Conservation (phyloP, 2,888 invertebrate genomes). For the Dryocosmus kuriphilus region DNA sequence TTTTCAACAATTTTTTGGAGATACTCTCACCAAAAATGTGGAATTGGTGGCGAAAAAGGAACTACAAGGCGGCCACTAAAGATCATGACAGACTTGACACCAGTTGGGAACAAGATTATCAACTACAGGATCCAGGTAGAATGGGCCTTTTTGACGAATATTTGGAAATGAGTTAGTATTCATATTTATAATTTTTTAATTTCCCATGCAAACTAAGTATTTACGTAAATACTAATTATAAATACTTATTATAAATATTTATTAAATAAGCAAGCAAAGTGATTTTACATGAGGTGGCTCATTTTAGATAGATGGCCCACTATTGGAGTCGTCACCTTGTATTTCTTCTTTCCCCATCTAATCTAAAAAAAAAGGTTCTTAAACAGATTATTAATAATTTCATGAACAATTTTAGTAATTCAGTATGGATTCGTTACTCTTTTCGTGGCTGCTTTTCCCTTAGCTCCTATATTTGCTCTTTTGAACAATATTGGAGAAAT, state of each 20-base stretch:
- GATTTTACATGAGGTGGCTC: no score
- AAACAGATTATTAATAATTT: background rate
- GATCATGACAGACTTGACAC: slow-evolving; percentile 86
- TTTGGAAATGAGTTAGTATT: slow-evolving; percentile 95
- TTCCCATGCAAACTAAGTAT: no score
- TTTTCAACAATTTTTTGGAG: slow-evolving; percentile 95
- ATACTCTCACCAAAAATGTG: slow-evolving; percentile 92
- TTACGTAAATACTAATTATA: slow-evolving; percentile 18
- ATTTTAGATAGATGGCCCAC: no score
- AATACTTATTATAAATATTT: slow-evolving; percentile 5
- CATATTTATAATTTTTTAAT: no score
- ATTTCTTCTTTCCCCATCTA: no score
- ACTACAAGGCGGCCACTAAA: slow-evolving; percentile 87
- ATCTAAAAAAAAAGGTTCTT: no score
- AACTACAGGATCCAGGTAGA: slow-evolving; percentile 92
- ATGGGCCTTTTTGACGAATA: slow-evolving; percentile 97
- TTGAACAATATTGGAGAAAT: slow-evolving; percentile 98
- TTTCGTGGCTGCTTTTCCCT: slow-evolving; percentile 97
- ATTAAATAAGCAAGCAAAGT: no score
- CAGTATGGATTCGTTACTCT: slow-evolving; percentile 98
- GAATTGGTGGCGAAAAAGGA: slow-evolving; percentile 93
- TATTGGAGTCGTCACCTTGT: no score
- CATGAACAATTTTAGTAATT: slow-evolving; percentile 83
- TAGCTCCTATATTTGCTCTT: slow-evolving; percentile 96
- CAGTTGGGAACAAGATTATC: slow-evolving; percentile 96